Percentiles rank a stretch among this genome's conserved stretches.
Conservation (phyloP, 2,888 invertebrate genomes). For the Pyrochroa serraticornis region DNA sequence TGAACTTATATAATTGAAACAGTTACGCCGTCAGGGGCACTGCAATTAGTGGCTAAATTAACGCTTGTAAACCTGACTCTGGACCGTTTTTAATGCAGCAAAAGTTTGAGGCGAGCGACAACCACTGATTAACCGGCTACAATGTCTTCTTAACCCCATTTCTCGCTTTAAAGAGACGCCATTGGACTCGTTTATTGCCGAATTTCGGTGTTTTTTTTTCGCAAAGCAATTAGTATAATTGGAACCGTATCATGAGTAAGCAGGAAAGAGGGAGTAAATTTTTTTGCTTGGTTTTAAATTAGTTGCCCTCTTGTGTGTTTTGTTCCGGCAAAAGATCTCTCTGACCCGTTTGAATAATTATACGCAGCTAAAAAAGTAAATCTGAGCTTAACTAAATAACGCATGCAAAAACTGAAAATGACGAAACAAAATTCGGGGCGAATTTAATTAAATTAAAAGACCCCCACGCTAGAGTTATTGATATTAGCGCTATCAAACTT, state of each 20-base stretch:
- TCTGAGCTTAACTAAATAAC: no score
- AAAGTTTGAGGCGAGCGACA: slow-evolving; percentile 1
- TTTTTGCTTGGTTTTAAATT: background rate
- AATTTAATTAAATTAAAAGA: slow-evolving; percentile 5
- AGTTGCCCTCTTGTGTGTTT: background rate
- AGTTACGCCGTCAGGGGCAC: slow-evolving; percentile 46
- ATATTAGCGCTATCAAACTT: no score
- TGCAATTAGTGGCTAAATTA: slow-evolving; percentile 50
- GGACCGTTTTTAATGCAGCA: slow-evolving; percentile 9
- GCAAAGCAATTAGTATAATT: no score
- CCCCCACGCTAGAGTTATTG: no score
- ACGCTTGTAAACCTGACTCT: slow-evolving; percentile 45
- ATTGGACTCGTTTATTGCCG: background rate
- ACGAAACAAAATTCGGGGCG: background rate
- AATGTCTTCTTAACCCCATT: background rate
- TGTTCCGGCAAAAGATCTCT: background rate
- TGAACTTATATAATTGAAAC: slow-evolving; percentile 50
- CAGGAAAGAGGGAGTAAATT: no score
- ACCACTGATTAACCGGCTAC: background rate
- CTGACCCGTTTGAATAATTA: background rate
- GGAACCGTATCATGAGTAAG: no score
- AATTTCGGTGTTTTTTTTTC: no score
- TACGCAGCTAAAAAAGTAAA: no score
- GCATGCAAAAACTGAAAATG: background rate
- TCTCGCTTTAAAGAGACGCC: background rate